Base-by-base conservation (phyloP, 2,113 vertebrate species). In the Zeus faber region DNA sequence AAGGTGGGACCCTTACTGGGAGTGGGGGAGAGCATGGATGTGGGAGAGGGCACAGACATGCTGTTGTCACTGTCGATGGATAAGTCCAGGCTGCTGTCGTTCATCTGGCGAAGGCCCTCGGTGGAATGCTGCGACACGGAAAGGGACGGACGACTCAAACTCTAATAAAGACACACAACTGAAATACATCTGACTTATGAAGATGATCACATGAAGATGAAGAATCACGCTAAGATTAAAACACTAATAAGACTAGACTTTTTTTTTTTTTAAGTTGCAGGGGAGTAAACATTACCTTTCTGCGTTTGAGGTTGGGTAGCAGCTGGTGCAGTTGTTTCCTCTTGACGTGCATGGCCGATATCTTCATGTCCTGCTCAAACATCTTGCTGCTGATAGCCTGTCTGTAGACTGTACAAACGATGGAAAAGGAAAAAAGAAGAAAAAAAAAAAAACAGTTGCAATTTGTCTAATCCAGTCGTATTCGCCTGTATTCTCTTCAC, bases 1-100 rank as follows among this genome's bases (percentile, higher is more conserved):
- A 91, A 63, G 0, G 90, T 86, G 85, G 89, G 90, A 51, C 79
- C 89, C 81, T 91, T 93, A 74, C 79, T 70, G 82, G 89, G 82
- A 71, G 87, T 88, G 14, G 23, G 26, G 31, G 58, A 57, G 35
- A 41, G 13, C 13, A 39, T 4, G 9, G 62, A 40, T 0, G 71
- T 93, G 43, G 93, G 93, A 1, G 93, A 94, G 86, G 93, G 92
- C 85, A 95, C 91, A 72, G 92, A 93, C 83, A 93, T 92, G 90
- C 93, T 94, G 89, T 94, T 94, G 72, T 95, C 93, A 75, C 93
- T 94, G 86, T 95, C 93, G 85, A 94, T 77, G 27, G 91, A 93
- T 64, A 94, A 84, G 65, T 95, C 93, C 62, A 95, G 81, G 72
- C 90, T 92, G 87, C 86, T 92, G 61, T 95, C 93, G 61, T 91